A percentile compares a stretch with the other conserved stretches of the same genome.
Conservation (phyloP, 2,797 vertebrate species). For the Ptychadena robeensis region DNA sequence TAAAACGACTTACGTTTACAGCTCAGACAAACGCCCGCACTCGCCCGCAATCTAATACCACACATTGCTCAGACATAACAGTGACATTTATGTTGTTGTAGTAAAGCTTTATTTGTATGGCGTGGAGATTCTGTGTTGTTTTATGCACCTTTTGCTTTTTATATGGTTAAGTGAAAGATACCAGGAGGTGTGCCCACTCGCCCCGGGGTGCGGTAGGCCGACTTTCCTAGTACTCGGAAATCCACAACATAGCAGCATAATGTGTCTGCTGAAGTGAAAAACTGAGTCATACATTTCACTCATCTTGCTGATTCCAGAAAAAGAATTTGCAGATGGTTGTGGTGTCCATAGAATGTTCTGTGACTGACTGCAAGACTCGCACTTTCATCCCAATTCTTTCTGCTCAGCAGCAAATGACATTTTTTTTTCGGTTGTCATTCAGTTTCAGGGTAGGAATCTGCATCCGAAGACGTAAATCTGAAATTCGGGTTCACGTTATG, state of each 20-base stretch:
- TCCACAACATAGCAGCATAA: constrained; percentile 13
- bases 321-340: constrained; percentile 43
- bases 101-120: constrained; percentile 28
- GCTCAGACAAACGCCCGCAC: constrained; percentile 8
- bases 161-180: constrained; percentile 31
- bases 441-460: neutral
- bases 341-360: constrained; percentile 44
- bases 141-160: constrained; percentile 19
- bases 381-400: constrained; percentile 34
- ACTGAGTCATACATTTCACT: constrained; percentile 47
- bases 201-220: constrained; percentile 21
- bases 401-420: constrained; percentile 14
- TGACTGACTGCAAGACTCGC: constrained; percentile 37
- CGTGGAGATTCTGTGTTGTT: constrained; percentile 16
- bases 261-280: constrained; percentile 27
- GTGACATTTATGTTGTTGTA: constrained; percentile 27
- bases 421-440: constrained; percentile 17
- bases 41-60: constrained; percentile 11
- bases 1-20: constrained; percentile 2
- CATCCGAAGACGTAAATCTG: neutral
- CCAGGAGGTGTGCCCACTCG: constrained; percentile 11
- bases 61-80: constrained; percentile 35
- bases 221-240: constrained; percentile 20
- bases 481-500: neutral
- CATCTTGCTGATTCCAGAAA: constrained; percentile 35